phyloP scores from a whole-genome alignment of 2,113 vertebrate genomes.

The Odontophorus gujanensis region DNA sequence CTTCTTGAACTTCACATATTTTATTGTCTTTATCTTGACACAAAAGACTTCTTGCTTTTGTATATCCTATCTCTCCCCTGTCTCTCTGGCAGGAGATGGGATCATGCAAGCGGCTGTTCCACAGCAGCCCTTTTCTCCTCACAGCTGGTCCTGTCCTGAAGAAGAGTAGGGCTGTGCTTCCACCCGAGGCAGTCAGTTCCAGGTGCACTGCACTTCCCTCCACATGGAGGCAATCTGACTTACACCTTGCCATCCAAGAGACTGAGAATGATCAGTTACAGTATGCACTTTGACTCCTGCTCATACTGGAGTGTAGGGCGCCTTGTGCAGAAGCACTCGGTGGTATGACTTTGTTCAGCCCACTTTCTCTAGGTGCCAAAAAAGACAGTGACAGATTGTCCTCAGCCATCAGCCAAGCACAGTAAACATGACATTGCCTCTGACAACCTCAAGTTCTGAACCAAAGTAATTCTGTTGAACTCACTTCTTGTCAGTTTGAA shows the following conservation, averaged over 20 bases:
- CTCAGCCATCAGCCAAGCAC: not conserved
- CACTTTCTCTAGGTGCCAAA: not conserved
- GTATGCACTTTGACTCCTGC: not conserved
- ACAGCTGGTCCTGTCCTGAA: not conserved
- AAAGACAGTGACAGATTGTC: fast-evolving
- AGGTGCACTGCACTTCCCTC: fast-evolving
- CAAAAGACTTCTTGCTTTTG: not conserved
- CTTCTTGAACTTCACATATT: not conserved
- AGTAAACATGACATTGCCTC: not conserved
- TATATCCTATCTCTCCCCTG: not conserved
- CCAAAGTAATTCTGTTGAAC: not conserved
- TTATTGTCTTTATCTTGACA: not conserved
- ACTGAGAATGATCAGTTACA: not conserved
- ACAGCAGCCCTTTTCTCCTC: not conserved
- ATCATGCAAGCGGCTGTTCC: not conserved
- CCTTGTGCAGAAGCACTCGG: not conserved
- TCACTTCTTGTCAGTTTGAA: not conserved
- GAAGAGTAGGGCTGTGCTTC: not conserved
- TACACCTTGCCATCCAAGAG: not conserved
- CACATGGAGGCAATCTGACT: not conserved
- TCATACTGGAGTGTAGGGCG: not conserved
- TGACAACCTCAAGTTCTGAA: not conserved
- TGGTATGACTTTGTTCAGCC: not conserved
- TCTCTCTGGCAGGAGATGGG: not conserved
- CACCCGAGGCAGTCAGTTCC: not conserved